phyloP scores from a whole-genome alignment of 1,140 invertebrate genomes.

The Rhysida immarginata region DNA sequence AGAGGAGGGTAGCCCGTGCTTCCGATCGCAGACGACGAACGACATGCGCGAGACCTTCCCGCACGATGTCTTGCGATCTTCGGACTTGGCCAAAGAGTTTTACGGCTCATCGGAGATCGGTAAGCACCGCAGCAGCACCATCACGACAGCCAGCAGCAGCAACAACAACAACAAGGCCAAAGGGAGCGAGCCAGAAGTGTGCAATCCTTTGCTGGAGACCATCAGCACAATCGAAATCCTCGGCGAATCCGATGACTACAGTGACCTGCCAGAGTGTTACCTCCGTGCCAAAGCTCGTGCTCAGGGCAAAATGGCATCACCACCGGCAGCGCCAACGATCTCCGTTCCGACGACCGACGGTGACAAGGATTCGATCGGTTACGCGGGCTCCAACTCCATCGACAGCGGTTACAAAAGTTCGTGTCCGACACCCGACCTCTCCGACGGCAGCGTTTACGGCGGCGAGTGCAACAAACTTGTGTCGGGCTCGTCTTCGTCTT shows the following conservation, averaged over 20 bases:
- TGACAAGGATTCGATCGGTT: constrained; percentile 27
- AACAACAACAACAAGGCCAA: background rate
- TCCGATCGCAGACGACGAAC: background rate
- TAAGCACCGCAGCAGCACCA: background rate
- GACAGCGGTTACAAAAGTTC: constrained; percentile 32
- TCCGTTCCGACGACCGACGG: constrained; percentile 13
- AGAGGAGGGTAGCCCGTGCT: background rate
- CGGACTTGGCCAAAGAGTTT: background rate
- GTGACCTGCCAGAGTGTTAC: constrained; percentile 12
- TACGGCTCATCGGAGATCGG: background rate
- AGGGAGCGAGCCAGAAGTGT: background rate
- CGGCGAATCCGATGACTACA: constrained; percentile 23
- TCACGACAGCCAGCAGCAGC: no score
- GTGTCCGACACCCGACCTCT: constrained; percentile 30
- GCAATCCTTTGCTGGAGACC: constrained; percentile 21
- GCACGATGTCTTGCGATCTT: background rate
- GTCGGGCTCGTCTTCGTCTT: constrained; percentile 15
- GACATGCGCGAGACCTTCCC: background rate
- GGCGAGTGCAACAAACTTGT: constrained; percentile 7
- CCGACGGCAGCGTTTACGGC: constrained; percentile 21
- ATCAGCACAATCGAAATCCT: constrained; percentile 25
- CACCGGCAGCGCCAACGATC: no score
- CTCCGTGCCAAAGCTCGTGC: constrained; percentile 5
- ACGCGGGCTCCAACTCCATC: constrained; percentile 30
- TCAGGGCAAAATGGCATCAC: background rate